Percentiles rank a stretch among this genome's conserved stretches.
Conservation (phyloP, 2,113 vertebrate genomes). For the Athene noctua region DNA sequence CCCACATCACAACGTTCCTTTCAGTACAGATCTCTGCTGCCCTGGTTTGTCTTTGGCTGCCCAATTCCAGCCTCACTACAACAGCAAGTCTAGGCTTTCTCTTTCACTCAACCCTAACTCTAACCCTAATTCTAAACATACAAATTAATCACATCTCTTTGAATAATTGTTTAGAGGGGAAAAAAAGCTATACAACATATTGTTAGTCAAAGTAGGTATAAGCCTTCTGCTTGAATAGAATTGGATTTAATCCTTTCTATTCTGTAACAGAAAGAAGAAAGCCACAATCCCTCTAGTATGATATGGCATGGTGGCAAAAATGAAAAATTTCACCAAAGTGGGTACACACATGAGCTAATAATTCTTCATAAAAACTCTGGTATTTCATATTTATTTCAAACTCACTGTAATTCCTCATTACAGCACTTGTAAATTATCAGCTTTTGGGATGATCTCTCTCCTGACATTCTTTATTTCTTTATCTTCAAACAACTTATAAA, state of each 20-base stretch:
- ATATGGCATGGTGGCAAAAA: not conserved
- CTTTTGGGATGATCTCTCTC: not conserved
- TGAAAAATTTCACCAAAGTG: not conserved
- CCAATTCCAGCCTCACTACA: not conserved
- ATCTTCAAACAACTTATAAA: not conserved
- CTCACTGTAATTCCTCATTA: not conserved
- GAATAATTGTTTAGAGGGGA: not conserved
- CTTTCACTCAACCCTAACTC: not conserved
- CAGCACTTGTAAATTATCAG: constrained; percentile 12
- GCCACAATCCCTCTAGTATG: not conserved
- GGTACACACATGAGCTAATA: not conserved
- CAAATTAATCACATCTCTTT: not conserved
- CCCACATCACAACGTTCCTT: not conserved
- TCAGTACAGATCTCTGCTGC: not conserved
- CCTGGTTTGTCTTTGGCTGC: not conserved
- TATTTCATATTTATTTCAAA: not conserved
- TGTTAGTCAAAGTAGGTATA: not conserved
- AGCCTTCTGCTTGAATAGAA: not conserved
- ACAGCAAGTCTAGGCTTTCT: not conserved
- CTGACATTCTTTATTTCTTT: not conserved
- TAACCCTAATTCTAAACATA: not conserved
- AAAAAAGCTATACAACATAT: not conserved
- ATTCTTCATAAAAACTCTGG: not conserved
- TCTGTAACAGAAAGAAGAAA: not conserved
- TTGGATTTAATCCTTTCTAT: not conserved